Evolutionary conservation across 2,113 vertebrate species (phyloP), one percentile per base, ranked within the genome.

Genomic region (Malurus alboscapulatus): DNA sequence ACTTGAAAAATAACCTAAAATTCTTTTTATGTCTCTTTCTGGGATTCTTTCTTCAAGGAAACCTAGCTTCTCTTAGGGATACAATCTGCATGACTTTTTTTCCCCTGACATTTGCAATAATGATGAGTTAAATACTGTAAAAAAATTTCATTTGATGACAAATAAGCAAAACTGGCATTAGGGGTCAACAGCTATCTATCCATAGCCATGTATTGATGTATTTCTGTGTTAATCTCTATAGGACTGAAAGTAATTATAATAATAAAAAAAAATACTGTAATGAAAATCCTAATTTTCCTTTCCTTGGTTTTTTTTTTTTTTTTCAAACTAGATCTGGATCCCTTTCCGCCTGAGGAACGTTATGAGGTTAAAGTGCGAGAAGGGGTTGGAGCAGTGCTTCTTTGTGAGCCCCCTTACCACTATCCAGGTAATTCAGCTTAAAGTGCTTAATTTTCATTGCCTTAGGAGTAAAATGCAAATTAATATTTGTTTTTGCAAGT

Each of bases 281-380:
- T 71, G 65, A 54, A 71, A 72, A 51, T 2, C 0, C 0, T 7
- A n/a, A 1, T 30, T 90, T 79, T 87, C 3, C 13, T 92, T 4
- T 7, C 5, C 24, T 66, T 13, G 17, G 44, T 50, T 61, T 92
- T 92, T 79, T 92, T 79, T 65, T 34, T 34, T 34, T 34, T 34
- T 34, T 34, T 34, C 34, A 51, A 51, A 95, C 63, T 94, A 99
- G 99, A 99, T 94, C 97, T 99, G 14, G 99, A 99, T 94, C 98
- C 98, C 50, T 99, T 99, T 95, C 98, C 99, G 24, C 98, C 98
- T 0, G 99, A 99, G 69, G 99, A 99, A 51, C 98, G 99, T 53
- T 97, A 98, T 27, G 98, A 98, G 7, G 99, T 99, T 87, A 95
- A 96, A 68, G 98, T 99, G 15, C 98, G 98, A 84, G 99, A 99